Conservation (phyloP, 2,888 invertebrate species). For the Villa cingulata region DNA sequence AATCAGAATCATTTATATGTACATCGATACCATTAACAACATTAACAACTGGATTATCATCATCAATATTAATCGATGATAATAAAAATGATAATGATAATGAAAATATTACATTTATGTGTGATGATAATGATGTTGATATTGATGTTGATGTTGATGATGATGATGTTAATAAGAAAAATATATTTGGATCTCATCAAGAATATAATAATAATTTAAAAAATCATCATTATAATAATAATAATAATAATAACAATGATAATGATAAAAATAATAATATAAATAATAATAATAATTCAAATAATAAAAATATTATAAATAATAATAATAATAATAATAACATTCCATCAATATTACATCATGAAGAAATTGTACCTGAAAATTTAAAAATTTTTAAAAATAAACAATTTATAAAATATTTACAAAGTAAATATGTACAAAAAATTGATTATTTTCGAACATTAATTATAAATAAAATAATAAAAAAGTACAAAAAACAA, state of each 20-base stretch:
- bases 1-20: no score
- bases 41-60: background rate
- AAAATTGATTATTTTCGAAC: conserved; percentile 24
- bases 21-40: conserved; percentile 10
- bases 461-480: conserved; percentile 29
- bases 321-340: background rate
- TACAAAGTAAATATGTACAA: conserved; percentile 32
- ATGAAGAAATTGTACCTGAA: conserved; percentile 33
- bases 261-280: background rate
- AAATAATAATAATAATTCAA: background rate
- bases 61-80: background rate
- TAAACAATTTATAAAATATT: conserved; percentile 30
- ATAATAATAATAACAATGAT: background rate
- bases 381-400: conserved; percentile 23
- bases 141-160: background rate
- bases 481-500: conserved; percentile 21
- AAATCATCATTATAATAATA: background rate
- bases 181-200: background rate
- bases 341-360: conserved; percentile 23
- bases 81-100: background rate
- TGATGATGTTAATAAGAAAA: no score
- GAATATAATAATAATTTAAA: background rate
- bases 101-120: background rate
- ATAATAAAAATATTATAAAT: background rate
- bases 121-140: background rate